Evolutionary conservation across 30 jellyfish, hydroid and myxozoan genomes (phyloP).

Genomic region (Mastigias papua): DNA sequence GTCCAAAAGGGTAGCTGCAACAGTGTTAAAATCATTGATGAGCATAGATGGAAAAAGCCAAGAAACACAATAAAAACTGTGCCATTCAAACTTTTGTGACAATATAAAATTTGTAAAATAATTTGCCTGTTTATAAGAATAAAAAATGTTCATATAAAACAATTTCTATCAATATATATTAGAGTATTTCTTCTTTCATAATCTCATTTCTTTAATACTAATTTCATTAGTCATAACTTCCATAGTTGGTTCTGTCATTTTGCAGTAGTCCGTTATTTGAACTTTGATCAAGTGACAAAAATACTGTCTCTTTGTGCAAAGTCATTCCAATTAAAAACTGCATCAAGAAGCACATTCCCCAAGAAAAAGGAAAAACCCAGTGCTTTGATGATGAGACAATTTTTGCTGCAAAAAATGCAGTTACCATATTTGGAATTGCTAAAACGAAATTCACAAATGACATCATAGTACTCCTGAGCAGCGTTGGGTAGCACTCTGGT

Average conservation of each 20-base stretch:
- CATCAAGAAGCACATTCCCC: conserved; percentile 60
- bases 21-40: background rate
- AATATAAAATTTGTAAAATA: no score
- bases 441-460: conserved; percentile 37
- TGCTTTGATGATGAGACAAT: conserved; percentile 31
- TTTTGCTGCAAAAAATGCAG: conserved; percentile 71
- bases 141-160: no score
- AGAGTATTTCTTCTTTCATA: no score
- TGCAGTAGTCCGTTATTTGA: background rate
- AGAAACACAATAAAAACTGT: background rate
- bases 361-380: conserved; percentile 71
- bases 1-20: background rate
- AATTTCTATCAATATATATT: no score
- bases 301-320: conserved; percentile 49
- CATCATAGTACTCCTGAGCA: conserved; percentile 66
- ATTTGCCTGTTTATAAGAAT: no score
- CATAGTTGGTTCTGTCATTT: background rate
- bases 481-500: conserved; percentile 75
- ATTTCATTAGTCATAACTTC: background rate
- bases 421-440: conserved; percentile 68
- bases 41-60: background rate
- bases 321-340: conserved; percentile 50
- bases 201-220: no score
- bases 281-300: conserved; percentile 13
- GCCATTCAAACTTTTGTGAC: no score